Conservation (phyloP, 2,113 vertebrate genomes). For the Mesocricetus auratus region DNA sequence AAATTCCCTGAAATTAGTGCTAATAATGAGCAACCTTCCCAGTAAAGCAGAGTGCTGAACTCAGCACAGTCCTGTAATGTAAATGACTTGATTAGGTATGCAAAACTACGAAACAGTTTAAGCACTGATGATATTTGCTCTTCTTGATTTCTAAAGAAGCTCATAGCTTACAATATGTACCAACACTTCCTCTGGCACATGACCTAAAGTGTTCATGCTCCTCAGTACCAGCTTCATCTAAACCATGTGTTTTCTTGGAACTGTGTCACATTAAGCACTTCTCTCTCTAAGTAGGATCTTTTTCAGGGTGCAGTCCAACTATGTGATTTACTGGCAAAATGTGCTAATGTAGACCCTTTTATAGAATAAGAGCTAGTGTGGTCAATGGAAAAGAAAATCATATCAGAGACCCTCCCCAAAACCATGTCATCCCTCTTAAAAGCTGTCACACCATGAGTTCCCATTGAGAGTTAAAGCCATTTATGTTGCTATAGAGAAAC, state of each 20-base stretch:
- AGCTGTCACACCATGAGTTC: constrained; percentile 41
- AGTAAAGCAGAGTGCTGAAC: constrained; percentile 66
- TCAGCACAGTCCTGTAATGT: constrained; percentile 40
- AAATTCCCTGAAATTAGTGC: constrained; percentile 44
- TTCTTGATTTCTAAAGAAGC: background rate
- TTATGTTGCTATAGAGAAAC: constrained; percentile 56
- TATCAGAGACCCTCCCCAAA: constrained; percentile 29
- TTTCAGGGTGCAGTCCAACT: background rate
- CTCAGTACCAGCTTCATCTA: background rate
- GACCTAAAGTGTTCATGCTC: constrained; percentile 57
- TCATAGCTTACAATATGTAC: constrained; percentile 44
- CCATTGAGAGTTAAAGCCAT: constrained; percentile 49
- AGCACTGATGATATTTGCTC: constrained; percentile 33
- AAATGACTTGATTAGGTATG: constrained; percentile 53
- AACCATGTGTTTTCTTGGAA: constrained; percentile 46
- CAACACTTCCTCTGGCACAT: constrained; percentile 55
- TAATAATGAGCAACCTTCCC: constrained; percentile 51
- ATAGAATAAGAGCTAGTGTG: constrained; percentile 21
- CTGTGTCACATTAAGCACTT: constrained; percentile 2
- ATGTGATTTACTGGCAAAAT: constrained; percentile 24
- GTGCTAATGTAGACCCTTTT: constrained; percentile 26
- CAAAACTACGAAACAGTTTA: constrained; percentile 27
- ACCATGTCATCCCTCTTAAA: constrained; percentile 30
- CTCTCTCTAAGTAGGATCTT: background rate
- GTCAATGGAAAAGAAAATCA: constrained; percentile 42